phyloP scores from a whole-genome alignment of 1,140 invertebrate species.

The Drosophila kanapiae region DNA sequence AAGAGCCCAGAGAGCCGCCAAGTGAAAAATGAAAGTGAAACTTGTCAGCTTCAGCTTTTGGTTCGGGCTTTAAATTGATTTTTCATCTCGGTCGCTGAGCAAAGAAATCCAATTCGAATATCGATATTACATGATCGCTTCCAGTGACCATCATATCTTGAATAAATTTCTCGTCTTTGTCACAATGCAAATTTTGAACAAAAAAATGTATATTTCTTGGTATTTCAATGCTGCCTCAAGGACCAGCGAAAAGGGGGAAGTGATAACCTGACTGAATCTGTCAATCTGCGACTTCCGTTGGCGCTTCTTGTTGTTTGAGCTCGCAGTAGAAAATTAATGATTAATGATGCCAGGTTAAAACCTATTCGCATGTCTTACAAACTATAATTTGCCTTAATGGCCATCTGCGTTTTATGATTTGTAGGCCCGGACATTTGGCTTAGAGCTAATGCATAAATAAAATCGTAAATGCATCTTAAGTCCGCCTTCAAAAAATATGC shows the following conservation, averaged over 20 bases:
- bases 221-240: conserved; percentile 48
- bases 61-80: conserved; percentile 44
- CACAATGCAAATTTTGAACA: conserved; percentile 61
- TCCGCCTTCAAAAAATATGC: conserved; percentile 32
- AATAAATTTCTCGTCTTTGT: conserved; percentile 23
- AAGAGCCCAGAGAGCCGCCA: conserved; percentile 36
- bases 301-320: conserved; percentile 34
- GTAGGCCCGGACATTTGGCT: conserved; percentile 41
- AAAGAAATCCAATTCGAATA: conserved; percentile 57
- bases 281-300: conserved; percentile 56
- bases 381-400: conserved; percentile 49
- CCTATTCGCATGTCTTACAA: conserved; percentile 23
- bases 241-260: conserved; percentile 41
- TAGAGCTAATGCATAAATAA: conserved; percentile 36
- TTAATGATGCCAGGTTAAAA: conserved; percentile 39
- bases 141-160: conserved; percentile 13
- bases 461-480: conserved; percentile 31
- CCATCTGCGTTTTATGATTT: conserved; percentile 21
- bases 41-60: conserved; percentile 32
- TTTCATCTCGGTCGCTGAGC: conserved; percentile 41
- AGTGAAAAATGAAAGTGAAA: conserved; percentile 74
- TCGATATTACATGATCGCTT: conserved; percentile 61
- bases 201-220: conserved; percentile 3
- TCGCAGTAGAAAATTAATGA: conserved; percentile 36
- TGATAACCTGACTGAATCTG: conserved; percentile 48